Base-by-base conservation (phyloP, 2,113 vertebrate species). In the Eptatretus burgeri region DNA sequence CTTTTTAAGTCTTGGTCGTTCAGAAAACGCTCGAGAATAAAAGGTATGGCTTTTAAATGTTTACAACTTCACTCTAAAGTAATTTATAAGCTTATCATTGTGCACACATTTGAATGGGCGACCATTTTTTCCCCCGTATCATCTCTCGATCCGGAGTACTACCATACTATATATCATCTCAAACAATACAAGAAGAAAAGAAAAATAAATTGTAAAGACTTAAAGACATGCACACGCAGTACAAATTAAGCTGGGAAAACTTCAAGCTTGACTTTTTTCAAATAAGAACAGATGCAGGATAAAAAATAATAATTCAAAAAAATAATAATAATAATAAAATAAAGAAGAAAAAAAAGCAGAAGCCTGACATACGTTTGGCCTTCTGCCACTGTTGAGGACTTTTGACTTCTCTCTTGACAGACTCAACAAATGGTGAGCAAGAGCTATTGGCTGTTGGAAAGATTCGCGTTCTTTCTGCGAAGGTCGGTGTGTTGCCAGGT, bases 401-500 rank as follows among this genome's bases (percentile, higher is more conserved):
- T 41, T 41, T 41, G 27, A 41, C 27, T 41, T 41, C 27, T 7
- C 27, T 41, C 27, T 41, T 41, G 20, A 10, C 49, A 5, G 16
- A 5, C 9, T 2, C 27, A 14, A 65, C 65, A 76, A 71, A 77
- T 72, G 76, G 60, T 50, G 62, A 20, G 13, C 68, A 72, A 70
- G 67, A 68, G 70, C 69, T 72, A 41, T 10, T 13, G 18, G 18
- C 16, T 16, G 18, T n/a, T 18, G 18, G 53, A 60, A 16, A n/a
- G 16, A 60, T 60, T n/a, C 16, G 18, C 16, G 18, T n/a, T 60
- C 16, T 60, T 16, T n/a, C 53, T 5, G 27, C 5, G 16, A 60
- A 16, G 53, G 53, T 8, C 53, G 16, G 16, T 18, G 1, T 16
- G 53, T 60, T 18, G 16, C 16, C 53, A 41, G 51, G 67, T 67